Percentiles rank a stretch among this genome's conserved stretches.
Evolutionary conservation across 2,888 invertebrate genomes (phyloP).

Genomic region (Hypselothyrea guttata): DNA sequence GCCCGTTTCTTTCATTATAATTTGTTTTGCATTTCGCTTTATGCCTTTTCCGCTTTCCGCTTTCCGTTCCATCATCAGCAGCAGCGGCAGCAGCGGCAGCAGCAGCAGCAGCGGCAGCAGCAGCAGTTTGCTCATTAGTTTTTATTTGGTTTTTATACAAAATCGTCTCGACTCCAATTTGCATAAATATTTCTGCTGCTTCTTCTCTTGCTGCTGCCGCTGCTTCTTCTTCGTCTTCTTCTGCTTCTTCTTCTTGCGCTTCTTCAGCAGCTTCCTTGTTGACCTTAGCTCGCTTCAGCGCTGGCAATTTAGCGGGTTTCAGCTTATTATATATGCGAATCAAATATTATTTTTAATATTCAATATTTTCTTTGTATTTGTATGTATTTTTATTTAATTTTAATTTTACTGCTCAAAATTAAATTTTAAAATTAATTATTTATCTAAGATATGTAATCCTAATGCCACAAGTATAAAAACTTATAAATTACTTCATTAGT

Average conservation of each 20-base stretch:
- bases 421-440: no score
- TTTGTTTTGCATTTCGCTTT: slow-evolving; percentile 41
- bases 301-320: no score
- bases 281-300: slow-evolving; percentile 19
- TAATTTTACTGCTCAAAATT: no score
- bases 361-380: no score
- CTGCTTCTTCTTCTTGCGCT: slow-evolving; percentile 24
- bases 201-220: slow-evolving; percentile 3
- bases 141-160: slow-evolving; percentile 47
- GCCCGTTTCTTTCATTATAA: slow-evolving; percentile 17
- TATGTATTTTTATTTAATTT: no score
- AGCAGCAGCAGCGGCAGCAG: slow-evolving; percentile 10
- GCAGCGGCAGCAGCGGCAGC: slow-evolving; percentile 9
- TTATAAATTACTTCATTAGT: no score
- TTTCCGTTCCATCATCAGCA: slow-evolving; percentile 21
- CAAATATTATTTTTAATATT: no score
- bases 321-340: no score
- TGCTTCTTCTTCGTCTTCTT: slow-evolving; percentile 11
- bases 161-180: slow-evolving; percentile 35
- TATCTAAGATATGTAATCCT: no score
- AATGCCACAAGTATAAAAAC: no score
- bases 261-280: slow-evolving; percentile 37
- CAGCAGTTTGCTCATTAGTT: slow-evolving; percentile 44
- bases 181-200: slow-evolving; percentile 32
- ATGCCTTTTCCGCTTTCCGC: slow-evolving; percentile 40